Base-by-base conservation (phyloP, 2,888 invertebrate species). In the Caenorhabditis plicata region DNA sequence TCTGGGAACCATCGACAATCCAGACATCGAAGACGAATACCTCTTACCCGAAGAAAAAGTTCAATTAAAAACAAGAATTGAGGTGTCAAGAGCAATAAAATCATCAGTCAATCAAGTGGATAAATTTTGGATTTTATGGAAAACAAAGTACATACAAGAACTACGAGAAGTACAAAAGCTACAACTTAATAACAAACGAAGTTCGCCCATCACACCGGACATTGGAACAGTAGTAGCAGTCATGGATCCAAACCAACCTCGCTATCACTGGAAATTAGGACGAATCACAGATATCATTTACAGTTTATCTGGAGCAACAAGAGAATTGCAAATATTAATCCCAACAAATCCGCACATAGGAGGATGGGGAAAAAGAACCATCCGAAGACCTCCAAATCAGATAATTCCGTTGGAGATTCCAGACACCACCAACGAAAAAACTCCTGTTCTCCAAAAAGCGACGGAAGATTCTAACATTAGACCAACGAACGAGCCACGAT, bases 181-280 rank as follows among this genome's bases (percentile, higher is more conserved):
- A 20, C 36, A 20, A 9, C 50, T 46, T 17, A 40, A 56, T 26
- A 41, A 32, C 8, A 45, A 50, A 22, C 15, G 33, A 31, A 32
- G 39, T 11, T n/a, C 23, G 9, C 15, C 7, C 1, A 4, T 17
- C 4, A 45, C 11, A 13, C 51, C 61, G 9, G 25, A 0, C 1
- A 27, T 26, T 5, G 49, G 49, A 22, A 31, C 50, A 33, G 8
- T 61, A 15, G 61, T 56, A 1, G 3, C 55, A 2, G 13, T 55
- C 4, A 23, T 19, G 2, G 61, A 61, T 15, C 17, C 17, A 27
- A 15, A 47, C 29, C 43, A 35, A 2, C 47, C 61, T 15, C n/a
- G 61, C 15, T 13, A 47, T 23, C n/a, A 22, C 3, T 61, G 61
- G 61, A 45, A 35, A 25, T n/a, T 49, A 8, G 61, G 41, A 23